Conservation (phyloP, 2,888 invertebrate species). For the Acronicta alni region DNA sequence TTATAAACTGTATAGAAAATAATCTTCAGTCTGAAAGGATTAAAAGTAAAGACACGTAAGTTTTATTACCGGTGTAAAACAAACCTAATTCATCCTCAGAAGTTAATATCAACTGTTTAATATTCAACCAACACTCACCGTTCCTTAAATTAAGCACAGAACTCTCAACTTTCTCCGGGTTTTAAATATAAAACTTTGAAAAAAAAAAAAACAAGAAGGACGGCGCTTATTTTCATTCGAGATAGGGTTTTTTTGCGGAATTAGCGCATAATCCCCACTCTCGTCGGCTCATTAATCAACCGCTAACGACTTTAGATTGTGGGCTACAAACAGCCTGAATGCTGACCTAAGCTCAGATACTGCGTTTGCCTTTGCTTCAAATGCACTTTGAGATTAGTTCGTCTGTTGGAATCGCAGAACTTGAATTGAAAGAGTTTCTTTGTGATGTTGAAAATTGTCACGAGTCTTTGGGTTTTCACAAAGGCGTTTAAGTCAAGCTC, state of each 20-base stretch:
- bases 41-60: slow-evolving; percentile 39
- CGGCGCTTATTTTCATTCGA: slow-evolving; percentile 58
- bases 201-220: slow-evolving; percentile 45
- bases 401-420: slow-evolving; percentile 25
- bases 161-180: slow-evolving; percentile 55
- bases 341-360: slow-evolving; percentile 55
- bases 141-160: slow-evolving; percentile 62
- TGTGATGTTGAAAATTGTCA: slow-evolving; percentile 23
- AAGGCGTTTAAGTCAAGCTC: slow-evolving; percentile 6
- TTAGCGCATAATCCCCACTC: slow-evolving; percentile 74
- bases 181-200: slow-evolving; percentile 66
- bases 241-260: slow-evolving; percentile 68
- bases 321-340: slow-evolving; percentile 53
- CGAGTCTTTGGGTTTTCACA: slow-evolving; percentile 17
- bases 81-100: slow-evolving; percentile 52
- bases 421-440: slow-evolving; percentile 45
- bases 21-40: not conserved
- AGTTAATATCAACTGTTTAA: slow-evolving; percentile 67
- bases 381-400: slow-evolving; percentile 55
- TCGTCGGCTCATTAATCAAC: slow-evolving; percentile 78
- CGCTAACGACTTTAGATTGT: slow-evolving; percentile 74
- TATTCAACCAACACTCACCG: slow-evolving; percentile 64
- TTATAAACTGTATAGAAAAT: no score
- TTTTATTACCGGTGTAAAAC: slow-evolving; percentile 52
- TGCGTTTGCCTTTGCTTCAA: slow-evolving; percentile 49